Base-by-base conservation (phyloP, 2,888 invertebrate genomes). In the Candidula unifasciata region DNA sequence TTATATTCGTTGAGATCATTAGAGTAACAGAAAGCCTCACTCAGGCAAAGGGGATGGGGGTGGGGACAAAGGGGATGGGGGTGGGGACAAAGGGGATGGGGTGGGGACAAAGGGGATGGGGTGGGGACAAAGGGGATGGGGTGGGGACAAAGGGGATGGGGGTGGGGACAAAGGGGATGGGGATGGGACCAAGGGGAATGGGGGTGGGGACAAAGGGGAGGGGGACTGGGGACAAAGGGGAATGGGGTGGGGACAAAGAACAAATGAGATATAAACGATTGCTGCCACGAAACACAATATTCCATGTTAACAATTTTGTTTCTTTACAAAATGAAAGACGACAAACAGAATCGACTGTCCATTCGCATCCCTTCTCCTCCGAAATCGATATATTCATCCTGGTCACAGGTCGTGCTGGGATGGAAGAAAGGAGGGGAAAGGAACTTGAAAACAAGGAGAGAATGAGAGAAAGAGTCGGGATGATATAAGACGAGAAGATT, bases 241-340 rank as follows among this genome's bases (percentile, higher is more conserved):
- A n/a, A n/a, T n/a, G 18, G n/a, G 37, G 30, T 35, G 16, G 78
- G 16, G 27, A 52, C 3, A 64, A 3, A 64, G 66, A 68, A n/a
- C 35, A 3, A 68, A n/a, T 27, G 37, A 66, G 30, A 66, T 2
- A 68, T n/a, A 77, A 21, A 54, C 27, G 2, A 44, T 8, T 27
- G 5, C n/a, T 33, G 16, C 8, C n/a, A 3, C 30, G 16, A 27
- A 6, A 69, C 27, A 5, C 18, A 27, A 27, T 27, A 27, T 8
- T 6, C 30, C 0, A 30, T n/a, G 27, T 44, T 44, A 44, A 27
- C n/a, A n/a, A n/a, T n/a, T n/a, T n/a, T n/a, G n/a, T n/a, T n/a
- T n/a, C n/a, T n/a, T n/a, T 1, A 74, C 13, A 74, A 74, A 74
- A 74, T 44, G n/a, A 54, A 27, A 74, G 27, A 27, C 27, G 74